Percentiles rank a stretch among this genome's conserved stretches.
These are phyloP conservation scores for Ips typographus DNA, from an alignment of 1,140 invertebrate genomes.

Conservation along the genomic window DNA sequence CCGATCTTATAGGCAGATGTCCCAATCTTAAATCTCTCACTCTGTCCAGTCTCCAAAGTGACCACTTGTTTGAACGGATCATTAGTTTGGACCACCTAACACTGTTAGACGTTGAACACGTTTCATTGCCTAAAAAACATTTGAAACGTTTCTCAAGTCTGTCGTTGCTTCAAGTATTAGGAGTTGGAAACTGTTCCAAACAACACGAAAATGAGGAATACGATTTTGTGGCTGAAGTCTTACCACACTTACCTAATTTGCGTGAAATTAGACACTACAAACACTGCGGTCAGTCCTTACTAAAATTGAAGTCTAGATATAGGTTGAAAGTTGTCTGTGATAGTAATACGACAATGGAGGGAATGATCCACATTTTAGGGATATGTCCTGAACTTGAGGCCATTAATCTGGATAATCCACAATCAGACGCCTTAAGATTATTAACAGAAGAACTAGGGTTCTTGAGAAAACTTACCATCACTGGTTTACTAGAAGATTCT, in stretches of 20 bases:
- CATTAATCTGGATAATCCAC: conserved; percentile 62
- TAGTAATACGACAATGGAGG: conserved; percentile 57
- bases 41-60: conserved; percentile 56
- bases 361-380: conserved; percentile 59
- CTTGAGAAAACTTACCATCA: conserved; percentile 61
- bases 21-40: conserved; percentile 9
- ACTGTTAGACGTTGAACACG: conserved; percentile 57
- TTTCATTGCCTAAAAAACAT: neutral
- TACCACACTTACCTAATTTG: conserved; percentile 61
- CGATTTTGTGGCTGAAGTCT: conserved; percentile 56
- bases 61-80: conserved; percentile 60
- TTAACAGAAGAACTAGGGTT: conserved; percentile 57
- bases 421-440: conserved; percentile 56
- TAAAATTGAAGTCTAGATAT: conserved; percentile 51
- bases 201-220: conserved; percentile 44
- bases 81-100: conserved; percentile 59
- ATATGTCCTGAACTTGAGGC: conserved; percentile 62
- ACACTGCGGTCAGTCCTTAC: conserved; percentile 62
- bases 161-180: conserved; percentile 13
- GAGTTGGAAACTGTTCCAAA: conserved; percentile 58
- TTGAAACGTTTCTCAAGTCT: conserved; percentile 3
- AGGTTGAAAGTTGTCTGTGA: conserved; percentile 60
- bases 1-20: conserved; percentile 12
- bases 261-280: conserved; percentile 64
- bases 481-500: conserved; percentile 52